Evolutionary conservation across 2,888 invertebrate species (phyloP).

Genomic region (Drosophila subquinaria): DNA sequence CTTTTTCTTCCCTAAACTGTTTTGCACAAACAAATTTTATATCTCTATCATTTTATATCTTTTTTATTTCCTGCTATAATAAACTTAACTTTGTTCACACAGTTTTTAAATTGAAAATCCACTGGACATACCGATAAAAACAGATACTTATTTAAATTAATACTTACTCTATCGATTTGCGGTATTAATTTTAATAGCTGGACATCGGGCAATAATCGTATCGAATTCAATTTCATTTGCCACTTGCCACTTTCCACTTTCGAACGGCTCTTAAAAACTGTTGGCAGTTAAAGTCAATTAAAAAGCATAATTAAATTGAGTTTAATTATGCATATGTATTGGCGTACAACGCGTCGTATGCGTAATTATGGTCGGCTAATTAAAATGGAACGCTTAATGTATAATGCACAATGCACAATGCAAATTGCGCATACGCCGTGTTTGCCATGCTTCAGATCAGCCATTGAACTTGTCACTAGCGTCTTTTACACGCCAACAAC

Average conservation of each 20-base stretch:
- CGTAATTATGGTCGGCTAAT: conserved; percentile 51
- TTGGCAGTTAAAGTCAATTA: conserved; percentile 34
- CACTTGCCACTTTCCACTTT: conserved; percentile 43
- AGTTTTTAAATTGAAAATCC: not conserved
- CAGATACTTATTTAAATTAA: conserved; percentile 22
- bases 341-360: conserved; percentile 49
- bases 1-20: too few relatives aligned
- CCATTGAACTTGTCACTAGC: conserved; percentile 74
- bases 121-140: not conserved
- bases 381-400: conserved; percentile 24
- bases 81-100: too few relatives aligned
- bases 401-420: conserved; percentile 69
- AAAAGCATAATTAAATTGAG: conserved; percentile 47
- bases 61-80: too few relatives aligned
- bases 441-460: conserved; percentile 32
- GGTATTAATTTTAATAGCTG: conserved; percentile 32
- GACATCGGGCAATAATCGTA: conserved; percentile 8
- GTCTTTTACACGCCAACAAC: conserved; percentile 38
- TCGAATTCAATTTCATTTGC: conserved; percentile 27
- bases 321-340: conserved; percentile 59
- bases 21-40: too few relatives aligned
- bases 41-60: too few relatives aligned
- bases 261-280: conserved; percentile 11
- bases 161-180: conserved; percentile 26
- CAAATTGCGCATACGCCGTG: conserved; percentile 62